phyloP scores from a whole-genome alignment of 2,888 invertebrate species.

The Nemapogon koenigi region DNA sequence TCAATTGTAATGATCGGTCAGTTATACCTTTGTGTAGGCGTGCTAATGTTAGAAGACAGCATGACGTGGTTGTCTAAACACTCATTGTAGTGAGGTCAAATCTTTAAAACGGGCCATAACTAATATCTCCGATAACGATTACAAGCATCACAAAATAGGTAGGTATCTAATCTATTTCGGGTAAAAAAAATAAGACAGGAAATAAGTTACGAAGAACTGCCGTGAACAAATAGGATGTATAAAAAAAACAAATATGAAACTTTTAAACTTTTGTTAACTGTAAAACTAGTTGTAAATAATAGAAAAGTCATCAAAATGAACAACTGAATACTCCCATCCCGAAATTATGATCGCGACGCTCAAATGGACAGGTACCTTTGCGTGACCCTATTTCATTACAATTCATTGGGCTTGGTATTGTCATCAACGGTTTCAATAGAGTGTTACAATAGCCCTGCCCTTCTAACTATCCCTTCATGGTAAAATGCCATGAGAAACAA shows the following conservation, averaged over 20 bases:
- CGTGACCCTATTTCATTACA: constrained; percentile 35
- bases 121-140: background rate
- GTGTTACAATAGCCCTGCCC: constrained; percentile 26
- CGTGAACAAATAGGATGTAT: too few species aligned
- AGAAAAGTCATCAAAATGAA: too few species aligned
- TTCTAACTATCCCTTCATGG: constrained; percentile 24
- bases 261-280: too few species aligned
- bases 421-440: constrained; percentile 30
- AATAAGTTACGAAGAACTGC: background rate
- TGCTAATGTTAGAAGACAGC: constrained; percentile 30
- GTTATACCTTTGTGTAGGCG: constrained; percentile 27
- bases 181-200: background rate
- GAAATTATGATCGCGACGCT: background rate
- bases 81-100: constrained; percentile 29
- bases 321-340: too few species aligned
- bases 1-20: constrained; percentile 7
- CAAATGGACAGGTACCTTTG: constrained; percentile 23
- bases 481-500: constrained; percentile 5
- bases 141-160: background rate
- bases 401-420: constrained; percentile 38
- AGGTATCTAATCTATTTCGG: background rate
- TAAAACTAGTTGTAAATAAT: too few species aligned
- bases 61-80: constrained; percentile 23
- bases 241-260: too few species aligned
- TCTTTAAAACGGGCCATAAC: constrained; percentile 9